Base-by-base conservation (phyloP, 2,113 vertebrate genomes). In the Phainopepla nitens region DNA sequence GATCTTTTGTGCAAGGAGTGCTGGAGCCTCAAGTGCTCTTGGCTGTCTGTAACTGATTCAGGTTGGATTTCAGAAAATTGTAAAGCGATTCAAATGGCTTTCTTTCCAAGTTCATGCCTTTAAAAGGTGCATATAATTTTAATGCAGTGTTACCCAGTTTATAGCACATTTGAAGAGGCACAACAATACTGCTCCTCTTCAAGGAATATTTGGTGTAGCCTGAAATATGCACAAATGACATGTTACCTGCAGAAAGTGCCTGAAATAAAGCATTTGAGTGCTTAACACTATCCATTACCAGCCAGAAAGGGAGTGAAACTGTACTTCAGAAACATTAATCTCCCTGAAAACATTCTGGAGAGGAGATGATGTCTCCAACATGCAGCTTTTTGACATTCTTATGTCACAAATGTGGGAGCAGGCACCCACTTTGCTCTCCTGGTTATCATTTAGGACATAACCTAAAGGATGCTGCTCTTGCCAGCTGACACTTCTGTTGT, bases 301-400 rank as follows among this genome's bases (percentile, higher is more conserved):
- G 36, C 36, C 60, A 91, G 72, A 25, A 80, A 33, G 24, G 47
- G 20, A 42, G 11, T 12, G 23, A 42, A 36, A 50, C 25, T 7
- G 3, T 31, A 7, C 44, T 65, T 84, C 29, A 11, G 51, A 16
- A 56, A 54, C 35, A 28, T 71, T 41, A 17, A 83, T 73, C 31
- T 47, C 62, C 36, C 35, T 45, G 64, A 23, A 53, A 21, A 33
- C 22, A 11, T 64, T n/a, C 11, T 31, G 62, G 31, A 6, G 10
- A 7, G 29, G 5, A 39, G 11, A 22, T 15, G 18, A 4, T 75
- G 61, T 45, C 28, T 45, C 22, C 49, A 4, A 24, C 16, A 0
- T 1, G 45, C 36, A 70, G 56, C 19, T 53, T 27, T 7, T n/a
- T 54, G 13, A 12, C 0, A 1, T n/a, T 12, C 14, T n/a, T 5